Evolutionary conservation across 2,888 invertebrate genomes (phyloP), one percentile per base, ranked within the genome.

Genomic region (Liodrosophila aerea): DNA sequence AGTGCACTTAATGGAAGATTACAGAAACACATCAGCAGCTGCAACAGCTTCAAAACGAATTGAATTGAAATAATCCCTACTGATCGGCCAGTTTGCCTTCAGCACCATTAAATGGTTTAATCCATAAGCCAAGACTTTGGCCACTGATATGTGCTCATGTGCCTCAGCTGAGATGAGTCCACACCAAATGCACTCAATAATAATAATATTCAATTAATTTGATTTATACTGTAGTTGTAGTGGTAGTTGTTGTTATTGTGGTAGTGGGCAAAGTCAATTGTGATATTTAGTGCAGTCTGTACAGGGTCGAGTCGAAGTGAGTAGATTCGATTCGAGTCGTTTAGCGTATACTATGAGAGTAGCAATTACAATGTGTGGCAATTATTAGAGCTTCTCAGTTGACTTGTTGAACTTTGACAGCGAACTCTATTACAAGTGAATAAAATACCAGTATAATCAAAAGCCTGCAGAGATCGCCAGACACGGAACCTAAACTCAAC

Each of bases 141-240:
- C 22, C 11, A 39, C 13, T 36, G 8, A 37, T 15, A 37, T 37
- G 36, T 16, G 36, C 13, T 37, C 36, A 37, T 37, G 36, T 16
- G 16, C n/a, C n/a, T n/a, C n/a, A n/a, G n/a, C n/a, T n/a, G 13
- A 59, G 62, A 54, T 57, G 47, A 15, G 56, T 45, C 47, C 52
- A 41, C 49, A 62, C 39, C 43, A 37, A 37, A 22, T 22, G 44
- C 46, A 44, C 61, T 64, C 63, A 70, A 49, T 60, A 67, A 62
- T 64, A 64, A 64, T 78, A 76, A 82, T 76, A 67, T 78, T 72
- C 71, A 82, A 82, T 81, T 73, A 73, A 82, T 69, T 69, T 72
- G 63, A 82, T 75, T 84, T 58, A 36, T 22, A 39, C 40, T 54
- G 52, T 27, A 30, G 13, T 37, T 57, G 58, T 31, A 13, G 18